Evolutionary conservation across 2,888 invertebrate genomes (phyloP).

Genomic region (Papilio gigon): DNA sequence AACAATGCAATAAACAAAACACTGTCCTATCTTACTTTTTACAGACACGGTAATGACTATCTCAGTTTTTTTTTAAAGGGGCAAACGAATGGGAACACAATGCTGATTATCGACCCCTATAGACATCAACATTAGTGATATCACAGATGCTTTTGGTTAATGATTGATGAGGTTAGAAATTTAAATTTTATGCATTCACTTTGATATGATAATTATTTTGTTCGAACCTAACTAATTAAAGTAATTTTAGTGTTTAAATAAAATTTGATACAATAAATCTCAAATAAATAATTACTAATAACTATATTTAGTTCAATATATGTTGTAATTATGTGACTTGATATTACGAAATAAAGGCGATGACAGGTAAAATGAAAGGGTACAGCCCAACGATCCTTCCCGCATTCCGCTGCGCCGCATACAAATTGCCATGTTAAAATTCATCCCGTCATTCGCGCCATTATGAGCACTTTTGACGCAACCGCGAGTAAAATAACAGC

Average conservation of each 20-base stretch:
- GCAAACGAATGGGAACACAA: no score
- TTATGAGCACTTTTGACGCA: slow-evolving; percentile 57
- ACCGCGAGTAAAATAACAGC: slow-evolving; percentile 52
- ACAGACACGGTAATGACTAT: no score
- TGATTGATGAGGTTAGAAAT: no score
- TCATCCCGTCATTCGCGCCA: slow-evolving; percentile 52
- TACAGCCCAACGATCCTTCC: slow-evolving; percentile 52
- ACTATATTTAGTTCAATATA: slow-evolving; percentile 12
- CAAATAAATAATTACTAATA: neutral
- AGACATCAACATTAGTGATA: no score
- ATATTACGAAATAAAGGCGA: slow-evolving; percentile 38
- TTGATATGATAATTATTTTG: no score
- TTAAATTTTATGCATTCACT: no score
- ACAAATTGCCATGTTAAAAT: slow-evolving; percentile 58
- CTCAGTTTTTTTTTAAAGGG: no score
- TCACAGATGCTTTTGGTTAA: no score
- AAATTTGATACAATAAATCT: neutral
- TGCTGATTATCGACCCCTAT: no score
- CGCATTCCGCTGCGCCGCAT: slow-evolving; percentile 56
- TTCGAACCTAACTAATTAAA: no score
- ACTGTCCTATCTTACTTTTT: no score
- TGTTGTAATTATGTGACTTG: slow-evolving; percentile 6
- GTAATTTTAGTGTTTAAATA: neutral
- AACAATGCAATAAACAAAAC: no score
- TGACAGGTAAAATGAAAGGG: slow-evolving; percentile 50